Evolutionary conservation across 2,888 invertebrate genomes (phyloP).

Genomic region (Cerceris ruficornis): DNA sequence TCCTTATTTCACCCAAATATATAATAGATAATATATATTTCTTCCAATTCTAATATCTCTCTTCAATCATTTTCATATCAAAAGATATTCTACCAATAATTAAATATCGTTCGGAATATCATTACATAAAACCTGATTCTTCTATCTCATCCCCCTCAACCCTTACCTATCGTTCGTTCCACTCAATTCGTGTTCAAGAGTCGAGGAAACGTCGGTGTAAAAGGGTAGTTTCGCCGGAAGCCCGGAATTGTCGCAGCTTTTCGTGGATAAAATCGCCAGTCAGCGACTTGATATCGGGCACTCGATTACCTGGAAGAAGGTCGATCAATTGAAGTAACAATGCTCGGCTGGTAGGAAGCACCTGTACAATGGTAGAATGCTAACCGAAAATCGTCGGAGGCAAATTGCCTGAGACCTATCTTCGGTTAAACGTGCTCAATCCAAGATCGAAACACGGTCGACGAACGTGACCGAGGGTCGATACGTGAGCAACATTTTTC

Average conservation of each 20-base stretch:
- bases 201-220: background rate
- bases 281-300: background rate
- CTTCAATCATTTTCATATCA: background rate
- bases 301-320: conserved; percentile 9
- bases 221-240: background rate
- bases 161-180: background rate
- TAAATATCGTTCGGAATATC: no score
- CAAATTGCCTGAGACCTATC: conserved; percentile 21
- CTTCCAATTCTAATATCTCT: background rate
- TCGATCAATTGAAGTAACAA: background rate
- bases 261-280: background rate
- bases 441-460: conserved; percentile 5
- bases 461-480: conserved; percentile 2
- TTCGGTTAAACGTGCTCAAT: conserved; percentile 16
- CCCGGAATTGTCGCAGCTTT: background rate
- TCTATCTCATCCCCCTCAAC: background rate
- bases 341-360: conserved; percentile 8
- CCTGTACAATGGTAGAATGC: conserved; percentile 5
- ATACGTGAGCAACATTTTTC: conserved; percentile 18
- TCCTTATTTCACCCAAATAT: no score
- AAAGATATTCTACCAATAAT: no score
- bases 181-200: background rate
- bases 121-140: background rate
- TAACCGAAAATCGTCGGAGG: conserved; percentile 22
- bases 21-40: no score